Percentiles rank a stretch among this genome's conserved stretches.
Evolutionary conservation across 2,797 vertebrate species (phyloP).

Genomic region (Balearica regulorum): DNA sequence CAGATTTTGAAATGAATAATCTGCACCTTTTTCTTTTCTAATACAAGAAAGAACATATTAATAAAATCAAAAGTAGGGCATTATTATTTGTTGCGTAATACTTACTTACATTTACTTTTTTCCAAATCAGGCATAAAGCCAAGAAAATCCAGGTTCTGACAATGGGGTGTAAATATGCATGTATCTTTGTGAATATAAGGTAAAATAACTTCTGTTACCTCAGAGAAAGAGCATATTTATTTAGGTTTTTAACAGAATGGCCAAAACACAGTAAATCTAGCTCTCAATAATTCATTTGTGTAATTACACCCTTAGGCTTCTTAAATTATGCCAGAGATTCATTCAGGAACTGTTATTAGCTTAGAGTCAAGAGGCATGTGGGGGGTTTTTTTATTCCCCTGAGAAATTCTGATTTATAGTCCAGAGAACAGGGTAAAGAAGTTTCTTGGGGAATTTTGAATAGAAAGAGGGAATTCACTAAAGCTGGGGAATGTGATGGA

Average conservation of each 20-base stretch:
- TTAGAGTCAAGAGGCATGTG: background rate
- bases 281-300: constrained; percentile 15
- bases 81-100: background rate
- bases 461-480: background rate
- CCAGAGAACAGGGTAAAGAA: background rate
- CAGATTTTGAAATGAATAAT: background rate
- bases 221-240: background rate
- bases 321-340: background rate
- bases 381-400: background rate
- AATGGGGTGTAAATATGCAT: background rate
- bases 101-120: background rate
- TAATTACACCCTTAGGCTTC: constrained; percentile 20
- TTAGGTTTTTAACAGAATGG: background rate
- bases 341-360: background rate
- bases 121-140: background rate
- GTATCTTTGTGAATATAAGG: background rate
- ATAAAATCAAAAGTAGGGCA: background rate
- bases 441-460: background rate
- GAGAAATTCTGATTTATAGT: background rate
- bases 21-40: background rate
- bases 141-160: background rate
- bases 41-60: background rate
- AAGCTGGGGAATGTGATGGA: fast-evolving
- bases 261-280: background rate
- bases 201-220: background rate